These are phyloP conservation scores for Sarcophaga caerulescens DNA, from an alignment of 2,888 invertebrate genomes.

Conservation along the genomic window DNA sequence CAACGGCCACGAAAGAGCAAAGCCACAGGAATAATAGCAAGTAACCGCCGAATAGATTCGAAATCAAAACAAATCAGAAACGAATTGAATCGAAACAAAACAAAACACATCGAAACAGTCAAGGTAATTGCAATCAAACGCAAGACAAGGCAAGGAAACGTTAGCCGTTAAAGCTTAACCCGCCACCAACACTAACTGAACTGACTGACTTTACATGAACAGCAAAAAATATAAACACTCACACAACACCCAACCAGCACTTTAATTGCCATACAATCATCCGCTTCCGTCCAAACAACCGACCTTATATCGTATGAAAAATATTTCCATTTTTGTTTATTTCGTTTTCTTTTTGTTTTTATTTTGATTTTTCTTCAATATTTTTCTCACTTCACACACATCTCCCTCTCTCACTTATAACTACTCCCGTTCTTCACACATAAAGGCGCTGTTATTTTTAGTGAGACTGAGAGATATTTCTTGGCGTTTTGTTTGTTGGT, in stretches of 20 bases:
- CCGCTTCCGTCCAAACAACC: conserved; percentile 61
- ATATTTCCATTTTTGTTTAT: not conserved
- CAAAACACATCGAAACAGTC: not conserved
- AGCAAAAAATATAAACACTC: no score
- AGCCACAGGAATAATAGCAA: conserved; percentile 51
- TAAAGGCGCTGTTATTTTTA: conserved; percentile 6
- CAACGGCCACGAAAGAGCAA: conserved; percentile 34
- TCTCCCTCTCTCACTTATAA: no score
- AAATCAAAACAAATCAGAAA: not conserved
- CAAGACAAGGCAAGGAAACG: not conserved
- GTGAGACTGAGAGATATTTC: conserved; percentile 25
- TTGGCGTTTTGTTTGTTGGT: not conserved
- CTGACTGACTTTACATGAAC: not conserved
- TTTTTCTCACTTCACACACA: no score
- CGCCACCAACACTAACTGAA: conserved; percentile 57
- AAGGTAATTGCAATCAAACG: not conserved
- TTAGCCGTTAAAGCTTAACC: conserved; percentile 42
- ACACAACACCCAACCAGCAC: conserved; percentile 49
- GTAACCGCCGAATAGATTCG: not conserved
- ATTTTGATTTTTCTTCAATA: no score
- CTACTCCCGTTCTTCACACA: no score
- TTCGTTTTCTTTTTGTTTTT: no score
- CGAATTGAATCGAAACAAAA: not conserved
- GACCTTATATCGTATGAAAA: conserved; percentile 24
- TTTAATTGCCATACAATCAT: conserved; percentile 13